Percentiles rank a stretch among this genome's conserved stretches.
These are phyloP conservation scores for Channa argus DNA, from an alignment of 2,113 vertebrate species.

Conservation along the genomic window DNA sequence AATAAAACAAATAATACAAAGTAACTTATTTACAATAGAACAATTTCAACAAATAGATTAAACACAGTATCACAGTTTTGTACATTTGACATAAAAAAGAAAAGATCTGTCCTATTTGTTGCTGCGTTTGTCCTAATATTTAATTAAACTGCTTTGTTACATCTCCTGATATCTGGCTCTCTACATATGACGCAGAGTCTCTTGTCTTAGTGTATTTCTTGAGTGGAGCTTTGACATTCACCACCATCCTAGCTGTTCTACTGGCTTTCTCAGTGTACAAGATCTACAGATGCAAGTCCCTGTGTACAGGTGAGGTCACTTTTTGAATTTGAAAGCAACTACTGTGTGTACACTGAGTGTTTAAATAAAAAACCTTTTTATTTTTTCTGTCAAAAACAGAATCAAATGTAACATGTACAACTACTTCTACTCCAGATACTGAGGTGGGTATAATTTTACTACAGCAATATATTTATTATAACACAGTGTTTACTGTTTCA, in stretches of 20 bases:
- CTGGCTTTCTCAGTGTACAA: slow-evolving; percentile 11
- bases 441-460: not conserved
- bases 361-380: not conserved
- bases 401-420: not conserved
- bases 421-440: not conserved
- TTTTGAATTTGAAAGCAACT: accelerated
- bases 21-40: too few relatives aligned
- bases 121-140: too few relatives aligned
- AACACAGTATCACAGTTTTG: too few relatives aligned
- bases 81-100: too few relatives aligned
- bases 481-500: too few relatives aligned
- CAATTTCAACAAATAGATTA: too few relatives aligned
- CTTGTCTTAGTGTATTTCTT: slow-evolving; percentile 16
- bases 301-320: not conserved
- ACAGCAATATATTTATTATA: too few relatives aligned
- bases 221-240: slow-evolving; percentile 25
- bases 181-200: not conserved
- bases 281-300: slow-evolving; percentile 10
- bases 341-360: accelerated
- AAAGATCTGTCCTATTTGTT: too few relatives aligned
- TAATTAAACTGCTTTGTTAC: too few relatives aligned
- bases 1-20: too few relatives aligned
- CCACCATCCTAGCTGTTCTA: slow-evolving; percentile 11
- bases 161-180: not conserved
- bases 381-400: slow-evolving; percentile 6